These are phyloP conservation scores for Haemorhous mexicanus DNA, from an alignment of 2,113 vertebrate genomes.

Conservation along the genomic window DNA sequence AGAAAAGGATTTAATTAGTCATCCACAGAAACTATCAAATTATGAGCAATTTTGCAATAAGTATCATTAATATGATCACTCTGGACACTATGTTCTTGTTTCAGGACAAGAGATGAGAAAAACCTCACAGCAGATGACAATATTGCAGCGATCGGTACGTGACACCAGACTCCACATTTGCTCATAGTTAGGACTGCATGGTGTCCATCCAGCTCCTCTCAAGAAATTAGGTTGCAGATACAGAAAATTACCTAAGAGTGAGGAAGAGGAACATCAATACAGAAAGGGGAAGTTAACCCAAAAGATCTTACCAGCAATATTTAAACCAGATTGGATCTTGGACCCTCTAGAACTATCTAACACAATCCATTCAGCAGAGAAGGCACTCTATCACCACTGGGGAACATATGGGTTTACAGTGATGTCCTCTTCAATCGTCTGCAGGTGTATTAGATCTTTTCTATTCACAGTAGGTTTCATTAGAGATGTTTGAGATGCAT, in stretches of 20 bases:
- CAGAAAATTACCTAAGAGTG: background rate
- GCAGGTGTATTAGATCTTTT: background rate
- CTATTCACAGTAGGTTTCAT: background rate
- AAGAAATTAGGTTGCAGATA: background rate
- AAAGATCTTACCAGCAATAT: background rate
- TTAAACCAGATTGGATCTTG: background rate
- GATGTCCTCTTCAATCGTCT: background rate
- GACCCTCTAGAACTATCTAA: background rate
- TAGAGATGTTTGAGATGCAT: background rate
- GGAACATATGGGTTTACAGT: background rate
- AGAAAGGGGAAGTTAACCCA: background rate
- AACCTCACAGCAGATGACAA: background rate
- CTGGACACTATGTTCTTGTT: background rate
- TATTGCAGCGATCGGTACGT: background rate
- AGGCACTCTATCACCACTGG: background rate
- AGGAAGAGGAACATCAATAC: background rate
- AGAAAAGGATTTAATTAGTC: background rate
- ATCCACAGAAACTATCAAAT: background rate
- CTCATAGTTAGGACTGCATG: background rate
- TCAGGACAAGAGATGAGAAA: background rate
- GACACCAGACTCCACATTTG: background rate
- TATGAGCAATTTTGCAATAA: background rate
- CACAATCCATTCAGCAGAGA: background rate
- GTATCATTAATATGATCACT: background rate
- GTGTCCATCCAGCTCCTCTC: background rate